Conservation (phyloP, 92 coral and sea anemone species). For the Scolanthus callimorphus region DNA sequence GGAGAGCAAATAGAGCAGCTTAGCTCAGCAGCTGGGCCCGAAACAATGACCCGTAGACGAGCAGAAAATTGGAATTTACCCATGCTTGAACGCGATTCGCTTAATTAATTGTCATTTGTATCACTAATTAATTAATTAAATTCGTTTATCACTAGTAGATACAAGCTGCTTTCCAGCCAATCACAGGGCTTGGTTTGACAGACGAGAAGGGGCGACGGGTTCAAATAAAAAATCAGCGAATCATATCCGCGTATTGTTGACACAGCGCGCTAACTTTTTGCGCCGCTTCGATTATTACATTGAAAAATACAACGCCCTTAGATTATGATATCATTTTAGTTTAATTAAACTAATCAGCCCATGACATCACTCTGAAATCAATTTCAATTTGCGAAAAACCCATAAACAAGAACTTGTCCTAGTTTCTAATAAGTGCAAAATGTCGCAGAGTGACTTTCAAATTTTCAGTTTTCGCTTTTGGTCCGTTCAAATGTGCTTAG, state of each 20-base stretch:
- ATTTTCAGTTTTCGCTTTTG: conserved; percentile 3
- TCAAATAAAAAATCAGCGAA: conserved; percentile 58
- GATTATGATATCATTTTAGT: conserved; percentile 63
- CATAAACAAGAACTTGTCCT: too few relatives aligned
- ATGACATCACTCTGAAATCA: conserved; percentile 26
- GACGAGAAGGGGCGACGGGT: conserved; percentile 49
- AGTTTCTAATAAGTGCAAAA: too few relatives aligned
- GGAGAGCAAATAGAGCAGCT: conserved; percentile 79
- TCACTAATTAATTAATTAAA: conserved; percentile 99
- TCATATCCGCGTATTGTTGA: background rate
- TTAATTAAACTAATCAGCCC: conserved; percentile 65
- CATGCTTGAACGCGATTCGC: conserved; percentile 94
- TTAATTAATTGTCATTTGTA: conserved; percentile 98
- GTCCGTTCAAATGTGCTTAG: too few relatives aligned
- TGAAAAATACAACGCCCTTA: conserved; percentile 49
- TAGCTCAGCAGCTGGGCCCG: conserved; percentile 83
- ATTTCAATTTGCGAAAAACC: too few relatives aligned
- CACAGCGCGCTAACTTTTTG: conserved; percentile 5
- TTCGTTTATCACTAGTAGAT: conserved; percentile 93
- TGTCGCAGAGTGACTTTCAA: too few relatives aligned
- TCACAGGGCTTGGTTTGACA: conserved; percentile 46
- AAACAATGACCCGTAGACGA: conserved; percentile 86
- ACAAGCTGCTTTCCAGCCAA: conserved; percentile 71
- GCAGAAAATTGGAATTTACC: conserved; percentile 83
- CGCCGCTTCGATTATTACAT: conserved; percentile 56